Conservation (phyloP, 2,888 invertebrate species). For the Eilema depressum region DNA sequence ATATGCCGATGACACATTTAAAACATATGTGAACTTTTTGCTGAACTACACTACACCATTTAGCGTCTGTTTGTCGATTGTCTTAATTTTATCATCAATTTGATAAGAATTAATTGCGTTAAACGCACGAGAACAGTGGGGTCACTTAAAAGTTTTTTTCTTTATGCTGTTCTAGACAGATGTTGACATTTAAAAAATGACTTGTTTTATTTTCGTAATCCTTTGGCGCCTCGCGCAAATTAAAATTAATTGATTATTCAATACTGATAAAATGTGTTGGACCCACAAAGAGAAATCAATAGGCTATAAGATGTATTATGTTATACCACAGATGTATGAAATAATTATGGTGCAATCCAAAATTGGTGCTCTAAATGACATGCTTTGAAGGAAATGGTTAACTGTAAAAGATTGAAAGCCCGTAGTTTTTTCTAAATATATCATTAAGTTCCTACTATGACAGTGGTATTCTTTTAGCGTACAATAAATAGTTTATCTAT, state of each 20-base stretch:
- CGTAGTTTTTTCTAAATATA: too few species aligned
- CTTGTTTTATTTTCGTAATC: not conserved
- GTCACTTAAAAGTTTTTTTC: conserved; percentile 23
- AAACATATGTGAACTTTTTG: conserved; percentile 70
- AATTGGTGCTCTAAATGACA: too few species aligned
- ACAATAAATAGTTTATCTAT: not conserved
- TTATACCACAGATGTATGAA: not conserved
- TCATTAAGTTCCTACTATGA: too few species aligned
- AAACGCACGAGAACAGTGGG: conserved; percentile 22
- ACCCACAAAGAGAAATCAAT: not conserved
- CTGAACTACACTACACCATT: conserved; percentile 46
- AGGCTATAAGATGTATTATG: too few species aligned
- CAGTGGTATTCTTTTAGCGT: not conserved
- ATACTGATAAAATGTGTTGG: not conserved
- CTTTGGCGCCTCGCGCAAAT: not conserved
- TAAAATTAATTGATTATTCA: not conserved
- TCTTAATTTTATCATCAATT: conserved; percentile 56
- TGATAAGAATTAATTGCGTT: conserved; percentile 57
- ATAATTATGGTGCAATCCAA: too few species aligned
- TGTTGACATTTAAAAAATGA: conserved; percentile 3
- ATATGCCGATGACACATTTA: conserved; percentile 75
- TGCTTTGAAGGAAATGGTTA: too few species aligned
- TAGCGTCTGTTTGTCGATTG: conserved; percentile 53
- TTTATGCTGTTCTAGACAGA: not conserved
- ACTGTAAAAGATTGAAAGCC: too few species aligned